Evolutionary conservation across 2,113 vertebrate genomes (phyloP).

Genomic region (Typhlomys cinereus): DNA sequence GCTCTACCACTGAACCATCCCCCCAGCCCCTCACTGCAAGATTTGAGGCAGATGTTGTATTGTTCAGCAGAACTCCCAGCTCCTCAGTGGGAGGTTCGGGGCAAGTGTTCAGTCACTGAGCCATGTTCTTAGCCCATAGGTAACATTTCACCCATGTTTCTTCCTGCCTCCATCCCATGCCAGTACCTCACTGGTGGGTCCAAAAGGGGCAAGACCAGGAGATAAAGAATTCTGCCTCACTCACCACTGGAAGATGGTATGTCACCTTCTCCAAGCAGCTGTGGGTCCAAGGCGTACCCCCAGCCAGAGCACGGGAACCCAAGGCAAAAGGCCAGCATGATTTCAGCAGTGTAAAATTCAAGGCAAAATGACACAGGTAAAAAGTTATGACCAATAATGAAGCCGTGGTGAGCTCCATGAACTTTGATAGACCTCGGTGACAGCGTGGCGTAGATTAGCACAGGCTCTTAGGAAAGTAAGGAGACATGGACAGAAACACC

Average conservation of each 20-base stretch:
- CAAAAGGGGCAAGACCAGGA: background rate
- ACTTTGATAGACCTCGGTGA: conserved; percentile 58
- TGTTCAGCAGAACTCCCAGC: no score
- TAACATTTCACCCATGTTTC: background rate
- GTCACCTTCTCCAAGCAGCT: background rate
- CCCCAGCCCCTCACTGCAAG: background rate
- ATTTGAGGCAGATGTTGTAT: no score
- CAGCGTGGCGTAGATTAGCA: conserved; percentile 24
- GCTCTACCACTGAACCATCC: background rate
- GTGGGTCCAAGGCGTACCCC: background rate
- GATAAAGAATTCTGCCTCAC: background rate
- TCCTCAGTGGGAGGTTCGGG: no score
- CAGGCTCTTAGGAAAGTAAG: conserved; percentile 27
- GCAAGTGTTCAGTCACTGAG: background rate
- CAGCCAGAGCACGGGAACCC: background rate
- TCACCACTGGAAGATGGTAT: background rate
- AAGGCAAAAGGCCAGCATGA: background rate
- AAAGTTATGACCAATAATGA: conserved; percentile 62
- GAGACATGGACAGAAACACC: conserved; percentile 30
- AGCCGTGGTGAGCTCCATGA: conserved; percentile 47
- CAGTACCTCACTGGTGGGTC: background rate
- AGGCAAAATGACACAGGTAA: conserved; percentile 44
- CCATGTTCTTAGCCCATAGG: no score
- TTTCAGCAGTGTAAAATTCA: background rate
- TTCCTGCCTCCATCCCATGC: background rate